A percentile compares a stretch with the other conserved stretches of the same genome.
Evolutionary conservation across 2,113 vertebrate species (phyloP).

Genomic region (Phasianus colchicus): DNA sequence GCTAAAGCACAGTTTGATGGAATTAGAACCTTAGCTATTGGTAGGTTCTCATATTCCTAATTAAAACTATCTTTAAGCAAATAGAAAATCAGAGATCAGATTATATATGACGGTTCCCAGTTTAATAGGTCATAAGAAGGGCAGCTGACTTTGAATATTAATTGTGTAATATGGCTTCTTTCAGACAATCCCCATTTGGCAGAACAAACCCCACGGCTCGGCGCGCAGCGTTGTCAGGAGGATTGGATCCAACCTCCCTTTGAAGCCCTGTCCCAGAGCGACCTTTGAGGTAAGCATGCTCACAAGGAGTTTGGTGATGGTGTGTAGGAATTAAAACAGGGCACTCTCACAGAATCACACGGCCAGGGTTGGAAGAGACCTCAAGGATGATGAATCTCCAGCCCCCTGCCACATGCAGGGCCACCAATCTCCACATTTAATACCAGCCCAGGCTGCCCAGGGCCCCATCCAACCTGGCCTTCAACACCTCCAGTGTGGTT

Average conservation of each 20-base stretch:
- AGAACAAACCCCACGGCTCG: constrained; percentile 95
- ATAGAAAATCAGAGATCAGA: background rate
- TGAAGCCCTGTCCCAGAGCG: constrained; percentile 92
- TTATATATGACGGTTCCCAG: rapidly evolving
- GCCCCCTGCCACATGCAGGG: too few relatives aligned
- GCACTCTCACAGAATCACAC: too few relatives aligned
- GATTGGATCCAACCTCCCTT: constrained; percentile 93
- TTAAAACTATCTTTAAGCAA: background rate
- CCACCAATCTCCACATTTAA: too few relatives aligned
- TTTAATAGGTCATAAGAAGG: rapidly evolving
- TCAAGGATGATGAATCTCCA: too few relatives aligned
- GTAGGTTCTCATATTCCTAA: background rate
- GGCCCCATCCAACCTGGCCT: too few relatives aligned
- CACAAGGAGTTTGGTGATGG: background rate
- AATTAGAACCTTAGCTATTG: too few relatives aligned
- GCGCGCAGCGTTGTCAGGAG: constrained; percentile 94
- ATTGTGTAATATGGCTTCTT: background rate
- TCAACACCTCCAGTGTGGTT: background rate
- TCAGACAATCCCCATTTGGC: constrained; percentile 96
- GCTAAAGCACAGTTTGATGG: background rate
- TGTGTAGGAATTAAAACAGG: background rate
- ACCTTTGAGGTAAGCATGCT: constrained; percentile 88
- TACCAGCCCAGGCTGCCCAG: too few relatives aligned
- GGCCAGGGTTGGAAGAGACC: too few relatives aligned
- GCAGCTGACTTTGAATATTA: rapidly evolving